phyloP scores from a whole-genome alignment of 2,113 vertebrate species.

The Ptyas mucosa region DNA sequence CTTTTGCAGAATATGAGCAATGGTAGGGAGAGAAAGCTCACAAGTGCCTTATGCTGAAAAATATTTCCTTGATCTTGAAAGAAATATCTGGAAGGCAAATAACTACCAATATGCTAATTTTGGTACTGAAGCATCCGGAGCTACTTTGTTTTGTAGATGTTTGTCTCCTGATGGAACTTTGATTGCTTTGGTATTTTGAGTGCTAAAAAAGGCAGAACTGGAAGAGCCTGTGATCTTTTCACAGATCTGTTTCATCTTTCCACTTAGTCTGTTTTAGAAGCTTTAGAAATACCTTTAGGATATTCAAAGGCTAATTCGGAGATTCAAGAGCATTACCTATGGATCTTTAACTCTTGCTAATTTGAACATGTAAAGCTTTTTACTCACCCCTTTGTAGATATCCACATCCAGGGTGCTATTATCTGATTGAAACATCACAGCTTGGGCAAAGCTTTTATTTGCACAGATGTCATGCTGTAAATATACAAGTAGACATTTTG shows the following conservation, averaged over 20 bases:
- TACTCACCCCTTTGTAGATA: constrained; percentile 93
- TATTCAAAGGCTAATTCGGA: not conserved
- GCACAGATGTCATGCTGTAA: constrained; percentile 66
- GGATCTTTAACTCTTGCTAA: not conserved
- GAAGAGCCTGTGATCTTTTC: not conserved
- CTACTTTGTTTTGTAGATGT: too few species aligned
- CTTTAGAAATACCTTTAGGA: not conserved
- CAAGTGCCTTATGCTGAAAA: not conserved
- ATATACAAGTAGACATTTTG: accelerated
- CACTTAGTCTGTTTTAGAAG: not conserved
- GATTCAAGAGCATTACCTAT: not conserved
- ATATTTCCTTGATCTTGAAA: not conserved
- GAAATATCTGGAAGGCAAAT: not conserved
- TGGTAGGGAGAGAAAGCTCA: not conserved
- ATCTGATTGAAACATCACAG: constrained; percentile 79
- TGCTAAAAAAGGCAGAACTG: not conserved
- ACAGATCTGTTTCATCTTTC: not conserved
- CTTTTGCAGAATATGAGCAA: not conserved
- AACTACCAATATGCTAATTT: not conserved
- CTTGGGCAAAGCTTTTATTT: constrained; percentile 70
- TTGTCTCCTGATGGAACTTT: not conserved
- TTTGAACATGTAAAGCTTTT: not conserved
- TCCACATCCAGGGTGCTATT: constrained; percentile 83
- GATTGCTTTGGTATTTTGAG: not conserved
- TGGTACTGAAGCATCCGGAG: not conserved